These are phyloP conservation scores for Phrynocephalus forsythii DNA, from an alignment of 2,797 vertebrate genomes.

Conservation along the genomic window DNA sequence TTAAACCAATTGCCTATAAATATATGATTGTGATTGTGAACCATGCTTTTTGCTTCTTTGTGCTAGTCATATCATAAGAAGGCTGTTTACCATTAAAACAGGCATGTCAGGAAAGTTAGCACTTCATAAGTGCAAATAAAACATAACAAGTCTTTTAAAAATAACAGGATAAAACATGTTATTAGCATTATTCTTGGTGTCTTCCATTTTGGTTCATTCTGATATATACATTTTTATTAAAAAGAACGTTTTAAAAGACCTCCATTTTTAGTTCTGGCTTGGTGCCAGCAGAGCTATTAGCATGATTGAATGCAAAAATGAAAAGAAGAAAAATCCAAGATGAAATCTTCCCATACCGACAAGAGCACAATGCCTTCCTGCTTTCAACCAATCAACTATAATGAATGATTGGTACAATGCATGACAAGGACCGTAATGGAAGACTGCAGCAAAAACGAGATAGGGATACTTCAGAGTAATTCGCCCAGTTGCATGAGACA, in stretches of 20 bases:
- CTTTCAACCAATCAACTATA: slow-evolving; percentile 72
- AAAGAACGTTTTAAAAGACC: slow-evolving; percentile 63
- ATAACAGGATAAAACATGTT: slow-evolving; percentile 33
- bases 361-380: slow-evolving; percentile 72
- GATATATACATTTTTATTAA: slow-evolving; percentile 56
- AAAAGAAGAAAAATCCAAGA: slow-evolving; percentile 57
- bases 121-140: slow-evolving; percentile 47
- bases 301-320: slow-evolving; percentile 84
- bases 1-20: slow-evolving; percentile 21
- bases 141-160: background rate
- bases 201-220: slow-evolving; percentile 54
- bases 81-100: slow-evolving; percentile 18
- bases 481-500: slow-evolving; percentile 60
- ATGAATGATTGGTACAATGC: slow-evolving; percentile 72
- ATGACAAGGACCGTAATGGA: slow-evolving; percentile 66
- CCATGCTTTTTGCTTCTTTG: slow-evolving; percentile 26
- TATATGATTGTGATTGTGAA: background rate
- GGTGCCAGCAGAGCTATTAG: slow-evolving; percentile 89
- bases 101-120: slow-evolving; percentile 28
- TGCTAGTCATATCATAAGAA: background rate
- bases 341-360: slow-evolving; percentile 79
- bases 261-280: slow-evolving; percentile 72
- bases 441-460: slow-evolving; percentile 67
- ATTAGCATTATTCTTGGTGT: slow-evolving; percentile 46
- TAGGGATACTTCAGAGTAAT: slow-evolving; percentile 70